A percentile compares a stretch with the other conserved stretches of the same genome.
Conservation (phyloP, 1,140 invertebrate species). For the Drosophila gunungcola region DNA sequence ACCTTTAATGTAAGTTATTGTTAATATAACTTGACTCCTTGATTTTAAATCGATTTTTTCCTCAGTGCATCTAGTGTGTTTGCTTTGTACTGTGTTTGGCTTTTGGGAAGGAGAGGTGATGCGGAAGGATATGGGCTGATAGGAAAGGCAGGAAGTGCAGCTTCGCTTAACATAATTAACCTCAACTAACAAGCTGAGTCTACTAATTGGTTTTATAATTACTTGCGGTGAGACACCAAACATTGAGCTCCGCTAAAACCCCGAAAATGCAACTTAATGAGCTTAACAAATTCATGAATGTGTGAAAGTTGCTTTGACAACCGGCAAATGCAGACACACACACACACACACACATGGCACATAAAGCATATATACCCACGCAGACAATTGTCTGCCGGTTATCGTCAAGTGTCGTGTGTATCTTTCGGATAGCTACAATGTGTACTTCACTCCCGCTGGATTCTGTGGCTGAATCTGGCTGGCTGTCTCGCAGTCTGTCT, state of each 20-base stretch:
- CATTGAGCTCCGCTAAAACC: constrained; percentile 76
- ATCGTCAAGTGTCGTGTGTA: constrained; percentile 70
- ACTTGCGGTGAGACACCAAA: constrained; percentile 81
- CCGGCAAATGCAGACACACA: constrained; percentile 70
- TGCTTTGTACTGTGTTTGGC: constrained; percentile 50
- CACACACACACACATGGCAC: constrained; percentile 15
- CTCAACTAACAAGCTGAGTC: constrained; percentile 83
- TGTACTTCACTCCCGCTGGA: constrained; percentile 21
- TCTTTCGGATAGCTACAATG: constrained; percentile 68
- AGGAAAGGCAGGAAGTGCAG: constrained; percentile 24
- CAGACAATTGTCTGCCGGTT: constrained; percentile 76
- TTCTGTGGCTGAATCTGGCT: constrained; percentile 11
- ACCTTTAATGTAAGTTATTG: too few relatives aligned
- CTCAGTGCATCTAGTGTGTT: constrained; percentile 36
- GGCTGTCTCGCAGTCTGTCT: constrained; percentile 5
- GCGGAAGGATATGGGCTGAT: constrained; percentile 12
- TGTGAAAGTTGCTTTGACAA: constrained; percentile 83
- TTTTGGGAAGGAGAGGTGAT: constrained; percentile 18
- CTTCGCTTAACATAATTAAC: constrained; percentile 81
- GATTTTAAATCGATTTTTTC: neutral
- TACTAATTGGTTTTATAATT: constrained; percentile 84
- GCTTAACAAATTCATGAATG: constrained; percentile 84
- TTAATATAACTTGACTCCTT: too few relatives aligned
- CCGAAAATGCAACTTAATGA: constrained; percentile 82
- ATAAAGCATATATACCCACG: neutral